Conservation (phyloP, 2,113 vertebrate species). For the Bos javanicus region DNA sequence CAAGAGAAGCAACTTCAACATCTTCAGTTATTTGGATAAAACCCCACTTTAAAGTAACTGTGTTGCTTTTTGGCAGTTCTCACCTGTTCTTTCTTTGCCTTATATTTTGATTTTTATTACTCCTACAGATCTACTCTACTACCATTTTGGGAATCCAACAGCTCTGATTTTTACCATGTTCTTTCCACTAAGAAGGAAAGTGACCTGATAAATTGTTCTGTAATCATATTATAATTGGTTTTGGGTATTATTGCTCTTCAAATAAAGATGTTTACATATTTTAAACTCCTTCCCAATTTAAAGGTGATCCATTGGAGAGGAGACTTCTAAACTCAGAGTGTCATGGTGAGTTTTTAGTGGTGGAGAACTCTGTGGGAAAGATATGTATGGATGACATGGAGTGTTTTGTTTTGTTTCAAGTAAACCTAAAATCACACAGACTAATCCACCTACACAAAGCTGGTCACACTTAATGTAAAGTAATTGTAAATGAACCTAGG, state of each 20-base stretch:
- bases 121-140: not conserved
- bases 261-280: not conserved
- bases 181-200: not conserved
- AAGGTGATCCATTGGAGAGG: not conserved
- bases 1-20: not conserved
- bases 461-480: not conserved
- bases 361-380: not conserved
- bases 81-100: not conserved
- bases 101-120: not conserved
- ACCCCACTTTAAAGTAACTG: not conserved
- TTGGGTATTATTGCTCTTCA: not conserved
- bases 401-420: not conserved
- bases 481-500: not conserved
- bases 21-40: not conserved
- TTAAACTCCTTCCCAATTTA: not conserved
- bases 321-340: not conserved
- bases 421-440: not conserved
- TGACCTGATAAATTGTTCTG: not conserved
- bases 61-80: not conserved
- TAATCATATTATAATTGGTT: not conserved
- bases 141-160: not conserved
- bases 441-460: not conserved
- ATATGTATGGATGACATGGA: not conserved
- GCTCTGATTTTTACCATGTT: not conserved
- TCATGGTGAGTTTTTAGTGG: not conserved